phyloP scores from a whole-genome alignment of 2,797 vertebrate genomes.

The Sebastes matsubarae region DNA sequence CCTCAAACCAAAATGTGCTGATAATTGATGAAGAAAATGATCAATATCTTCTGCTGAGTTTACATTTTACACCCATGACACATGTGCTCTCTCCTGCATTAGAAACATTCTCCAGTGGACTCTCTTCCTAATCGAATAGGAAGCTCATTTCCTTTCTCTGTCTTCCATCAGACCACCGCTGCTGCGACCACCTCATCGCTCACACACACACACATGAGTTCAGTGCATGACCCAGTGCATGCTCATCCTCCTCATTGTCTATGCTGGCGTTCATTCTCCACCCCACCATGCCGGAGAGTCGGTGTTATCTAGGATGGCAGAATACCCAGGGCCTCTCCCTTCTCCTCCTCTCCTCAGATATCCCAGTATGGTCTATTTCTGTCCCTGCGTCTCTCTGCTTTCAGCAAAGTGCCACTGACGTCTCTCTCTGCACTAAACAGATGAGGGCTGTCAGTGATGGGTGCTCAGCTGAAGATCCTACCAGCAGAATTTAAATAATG shows the following conservation, averaged over 20 bases:
- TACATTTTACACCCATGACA: constrained; percentile 1
- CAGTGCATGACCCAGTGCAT: constrained; percentile 29
- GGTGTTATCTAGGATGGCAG: constrained; percentile 71
- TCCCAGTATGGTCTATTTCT: constrained; percentile 76
- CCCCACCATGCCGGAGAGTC: constrained; percentile 47
- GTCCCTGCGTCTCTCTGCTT: constrained; percentile 68
- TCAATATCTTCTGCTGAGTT: constrained; percentile 1
- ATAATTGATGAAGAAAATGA: neutral
- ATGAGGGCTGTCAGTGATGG: constrained; percentile 69
- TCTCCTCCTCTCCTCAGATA: constrained; percentile 67
- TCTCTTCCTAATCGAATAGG: constrained; percentile 43
- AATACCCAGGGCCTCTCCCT: constrained; percentile 69
- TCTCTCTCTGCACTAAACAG: constrained; percentile 68
- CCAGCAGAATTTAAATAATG: constrained; percentile 50
- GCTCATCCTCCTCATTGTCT: constrained; percentile 45
- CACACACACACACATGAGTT: constrained; percentile 16
- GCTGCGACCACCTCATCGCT: constrained; percentile 22
- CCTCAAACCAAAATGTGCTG: neutral
- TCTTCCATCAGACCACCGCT: constrained; percentile 38
- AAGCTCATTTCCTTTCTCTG: constrained; percentile 46
- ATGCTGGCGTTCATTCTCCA: constrained; percentile 50
- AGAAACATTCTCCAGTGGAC: constrained; percentile 11
- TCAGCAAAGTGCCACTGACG: constrained; percentile 71
- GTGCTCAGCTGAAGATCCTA: constrained; percentile 48
- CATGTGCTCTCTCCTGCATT: neutral